These are phyloP conservation scores for Philotrypesis tridentata DNA, from an alignment of 1,140 invertebrate species.

Conservation along the genomic window DNA sequence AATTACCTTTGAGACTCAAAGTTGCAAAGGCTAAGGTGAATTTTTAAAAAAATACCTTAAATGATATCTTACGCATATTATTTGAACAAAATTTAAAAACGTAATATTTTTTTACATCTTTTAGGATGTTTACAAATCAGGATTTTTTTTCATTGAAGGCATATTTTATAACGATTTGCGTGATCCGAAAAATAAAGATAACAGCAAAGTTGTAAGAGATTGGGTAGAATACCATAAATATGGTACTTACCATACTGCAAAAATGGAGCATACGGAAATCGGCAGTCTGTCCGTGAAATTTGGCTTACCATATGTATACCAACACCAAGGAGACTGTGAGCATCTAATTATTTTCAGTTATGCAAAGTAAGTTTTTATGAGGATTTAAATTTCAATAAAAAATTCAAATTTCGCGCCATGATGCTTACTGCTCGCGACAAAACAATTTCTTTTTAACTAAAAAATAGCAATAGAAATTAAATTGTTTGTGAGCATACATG, in stretches of 20 bases:
- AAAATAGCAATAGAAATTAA: too few relatives aligned
- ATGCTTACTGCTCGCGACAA: too few relatives aligned
- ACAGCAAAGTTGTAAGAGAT: constrained; percentile 77
- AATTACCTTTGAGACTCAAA: constrained; percentile 71
- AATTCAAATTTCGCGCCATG: too few relatives aligned
- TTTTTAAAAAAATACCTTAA: too few relatives aligned
- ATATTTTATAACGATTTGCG: constrained; percentile 86
- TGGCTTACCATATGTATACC: constrained; percentile 88
- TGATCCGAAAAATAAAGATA: constrained; percentile 76
- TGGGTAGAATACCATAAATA: constrained; percentile 77
- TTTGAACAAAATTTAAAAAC: too few relatives aligned
- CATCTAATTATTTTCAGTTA: constrained; percentile 88
- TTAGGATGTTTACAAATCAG: constrained; percentile 78
- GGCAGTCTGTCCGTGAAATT: constrained; percentile 79
- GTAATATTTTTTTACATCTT: too few relatives aligned
- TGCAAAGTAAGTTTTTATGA: constrained; percentile 57
- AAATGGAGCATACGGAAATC: constrained; percentile 79
- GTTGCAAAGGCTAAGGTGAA: constrained; percentile 68
- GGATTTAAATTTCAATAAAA: too few relatives aligned
- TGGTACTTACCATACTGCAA: constrained; percentile 74
- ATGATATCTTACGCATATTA: too few relatives aligned
- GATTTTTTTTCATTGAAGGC: constrained; percentile 86
- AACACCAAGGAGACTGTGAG: constrained; percentile 92
- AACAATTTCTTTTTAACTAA: too few relatives aligned
- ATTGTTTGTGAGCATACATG: too few relatives aligned